phyloP scores from a whole-genome alignment of 2,888 invertebrate species.

The Drosophila lacicola region DNA sequence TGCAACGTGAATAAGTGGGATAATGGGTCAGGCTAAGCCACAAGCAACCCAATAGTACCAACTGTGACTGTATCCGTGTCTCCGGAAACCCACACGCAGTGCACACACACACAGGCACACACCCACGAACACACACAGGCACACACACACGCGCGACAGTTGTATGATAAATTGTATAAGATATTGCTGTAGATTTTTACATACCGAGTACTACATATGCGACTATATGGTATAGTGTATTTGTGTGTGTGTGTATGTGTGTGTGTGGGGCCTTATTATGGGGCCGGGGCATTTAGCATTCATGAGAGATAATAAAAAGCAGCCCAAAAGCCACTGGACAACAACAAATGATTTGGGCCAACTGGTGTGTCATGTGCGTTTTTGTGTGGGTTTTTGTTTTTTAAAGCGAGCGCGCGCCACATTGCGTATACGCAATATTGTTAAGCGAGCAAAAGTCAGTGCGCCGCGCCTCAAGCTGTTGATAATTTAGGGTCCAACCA shows the following conservation, averaged over 20 bases:
- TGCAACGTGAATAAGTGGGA: slow-evolving; percentile 79
- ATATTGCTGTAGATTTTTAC: slow-evolving; percentile 73
- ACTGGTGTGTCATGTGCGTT: slow-evolving; percentile 30
- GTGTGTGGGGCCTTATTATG: slow-evolving; percentile 51
- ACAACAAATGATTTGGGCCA: slow-evolving; percentile 74
- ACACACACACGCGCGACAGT: slow-evolving; percentile 49
- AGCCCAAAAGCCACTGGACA: slow-evolving; percentile 69
- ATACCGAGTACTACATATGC: slow-evolving; percentile 35
- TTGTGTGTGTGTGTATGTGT: neutral
- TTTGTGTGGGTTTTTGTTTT: slow-evolving; percentile 24
- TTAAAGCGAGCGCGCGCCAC: slow-evolving; percentile 53
- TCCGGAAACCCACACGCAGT: slow-evolving; percentile 66
- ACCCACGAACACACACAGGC: too few species aligned
- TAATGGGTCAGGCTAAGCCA: slow-evolving; percentile 80
- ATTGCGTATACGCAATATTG: slow-evolving; percentile 75
- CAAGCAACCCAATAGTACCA: slow-evolving; percentile 65
- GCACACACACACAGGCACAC: slow-evolving; percentile 6
- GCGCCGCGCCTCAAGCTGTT: slow-evolving; percentile 70
- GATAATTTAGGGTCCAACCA: slow-evolving; percentile 65
- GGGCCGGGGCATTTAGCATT: slow-evolving; percentile 74
- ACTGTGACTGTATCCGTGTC: slow-evolving; percentile 41
- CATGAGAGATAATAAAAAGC: slow-evolving; percentile 77
- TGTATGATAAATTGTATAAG: slow-evolving; percentile 76
- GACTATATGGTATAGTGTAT: slow-evolving; percentile 6
- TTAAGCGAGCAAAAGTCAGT: slow-evolving; percentile 67